A percentile compares a stretch with the other conserved stretches of the same genome.
Conservation (phyloP, 2,888 invertebrate species). For the Dasysyrphus albostriatus region DNA sequence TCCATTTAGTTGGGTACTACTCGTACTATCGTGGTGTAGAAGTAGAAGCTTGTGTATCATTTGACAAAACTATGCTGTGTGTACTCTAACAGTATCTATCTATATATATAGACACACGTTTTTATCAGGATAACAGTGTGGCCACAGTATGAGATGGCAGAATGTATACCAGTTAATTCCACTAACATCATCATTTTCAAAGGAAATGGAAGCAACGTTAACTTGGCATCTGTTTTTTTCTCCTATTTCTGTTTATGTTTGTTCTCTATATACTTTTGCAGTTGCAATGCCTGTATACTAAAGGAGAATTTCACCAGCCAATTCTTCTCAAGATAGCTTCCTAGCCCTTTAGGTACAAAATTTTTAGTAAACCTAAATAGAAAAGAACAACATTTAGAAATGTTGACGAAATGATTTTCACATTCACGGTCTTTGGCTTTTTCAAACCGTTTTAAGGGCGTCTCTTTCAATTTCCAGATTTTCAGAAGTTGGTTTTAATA, state of each 20-base stretch:
- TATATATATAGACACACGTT: conserved; percentile 1
- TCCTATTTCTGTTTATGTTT: conserved; percentile 35
- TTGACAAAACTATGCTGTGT: conserved; percentile 34
- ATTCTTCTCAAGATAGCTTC: too few relatives aligned
- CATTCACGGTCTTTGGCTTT: too few relatives aligned
- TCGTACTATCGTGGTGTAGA: background rate
- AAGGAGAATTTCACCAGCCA: conserved; percentile 8
- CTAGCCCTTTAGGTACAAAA: too few relatives aligned
- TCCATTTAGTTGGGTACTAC: conserved; percentile 66
- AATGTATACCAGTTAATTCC: conserved; percentile 43
- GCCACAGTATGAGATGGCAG: conserved; percentile 44
- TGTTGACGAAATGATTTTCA: too few relatives aligned
- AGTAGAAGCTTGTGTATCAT: conserved; percentile 49
- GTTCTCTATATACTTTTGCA: background rate
- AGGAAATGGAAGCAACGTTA: conserved; percentile 65
- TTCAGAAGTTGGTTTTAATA: too few relatives aligned
- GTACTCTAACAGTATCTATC: background rate
- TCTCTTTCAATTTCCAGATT: too few relatives aligned
- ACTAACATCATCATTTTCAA: conserved; percentile 71
- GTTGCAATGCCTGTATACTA: background rate
- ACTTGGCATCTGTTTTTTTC: conserved; percentile 60
- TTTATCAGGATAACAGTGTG: conserved; percentile 57
- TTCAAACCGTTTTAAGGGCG: too few relatives aligned
- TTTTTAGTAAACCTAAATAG: too few relatives aligned
- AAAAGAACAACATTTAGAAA: too few relatives aligned